These are phyloP conservation scores for Tricholauxania praeusta DNA, from an alignment of 2,888 invertebrate species.

Conservation along the genomic window DNA sequence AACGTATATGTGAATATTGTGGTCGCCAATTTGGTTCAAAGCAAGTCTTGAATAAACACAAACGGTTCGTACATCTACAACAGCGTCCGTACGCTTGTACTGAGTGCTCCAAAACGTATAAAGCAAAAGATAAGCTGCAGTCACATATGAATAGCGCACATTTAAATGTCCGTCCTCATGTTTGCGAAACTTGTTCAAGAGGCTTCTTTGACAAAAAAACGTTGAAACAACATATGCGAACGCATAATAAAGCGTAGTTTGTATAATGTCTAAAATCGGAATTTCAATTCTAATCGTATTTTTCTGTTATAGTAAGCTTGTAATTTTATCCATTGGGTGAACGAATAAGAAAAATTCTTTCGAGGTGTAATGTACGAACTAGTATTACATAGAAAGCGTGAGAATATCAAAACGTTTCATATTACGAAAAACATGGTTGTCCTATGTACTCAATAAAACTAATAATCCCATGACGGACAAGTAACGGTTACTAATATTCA, in stretches of 20 bases:
- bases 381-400: too few species aligned
- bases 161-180: constrained; percentile 10
- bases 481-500: too few species aligned
- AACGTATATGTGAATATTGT: constrained; percentile 25
- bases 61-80: constrained; percentile 17
- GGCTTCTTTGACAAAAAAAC: constrained; percentile 24
- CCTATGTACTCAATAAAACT: too few species aligned
- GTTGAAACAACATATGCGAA: constrained; percentile 15
- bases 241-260: background rate
- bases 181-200: constrained; percentile 16
- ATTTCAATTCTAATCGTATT: too few species aligned
- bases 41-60: background rate
- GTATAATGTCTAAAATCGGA: too few species aligned
- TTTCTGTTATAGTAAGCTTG: too few species aligned
- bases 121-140: constrained; percentile 2
- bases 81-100: constrained; percentile 13
- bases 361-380: too few species aligned
- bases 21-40: constrained; percentile 13
- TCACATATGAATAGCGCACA: constrained; percentile 20
- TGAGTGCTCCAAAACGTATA: constrained; percentile 13
- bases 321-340: too few species aligned
- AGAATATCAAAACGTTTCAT: too few species aligned
- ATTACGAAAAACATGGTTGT: too few species aligned
- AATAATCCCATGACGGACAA: too few species aligned
- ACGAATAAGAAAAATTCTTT: too few species aligned